Evolutionary conservation across 92 coral and sea anemone genomes (phyloP).

Genomic region (Scolanthus callimorphus): DNA sequence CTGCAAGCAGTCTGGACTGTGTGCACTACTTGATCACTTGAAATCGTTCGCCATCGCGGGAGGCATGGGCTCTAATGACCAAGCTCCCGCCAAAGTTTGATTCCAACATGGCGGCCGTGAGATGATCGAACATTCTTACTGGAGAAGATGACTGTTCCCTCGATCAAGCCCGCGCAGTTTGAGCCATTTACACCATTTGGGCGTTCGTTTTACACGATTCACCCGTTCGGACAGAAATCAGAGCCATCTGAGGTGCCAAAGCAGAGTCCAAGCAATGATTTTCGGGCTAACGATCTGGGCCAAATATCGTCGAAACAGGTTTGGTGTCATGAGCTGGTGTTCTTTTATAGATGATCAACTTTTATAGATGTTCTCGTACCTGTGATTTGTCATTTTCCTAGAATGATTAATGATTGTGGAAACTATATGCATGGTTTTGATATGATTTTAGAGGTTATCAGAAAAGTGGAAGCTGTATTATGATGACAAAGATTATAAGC

Average conservation of each 20-base stretch:
- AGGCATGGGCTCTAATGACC: background rate
- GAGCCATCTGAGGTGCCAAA: no score
- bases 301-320: no score
- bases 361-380: background rate
- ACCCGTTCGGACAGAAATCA: slow-evolving; percentile 34
- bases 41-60: background rate
- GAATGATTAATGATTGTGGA: no score
- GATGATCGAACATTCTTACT: background rate
- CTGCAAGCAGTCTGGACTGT: no score
- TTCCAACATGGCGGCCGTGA: slow-evolving; percentile 30
- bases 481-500: background rate
- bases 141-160: background rate
- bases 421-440: background rate
- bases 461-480: background rate
- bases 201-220: slow-evolving; percentile 27
- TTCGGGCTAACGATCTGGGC: no score
- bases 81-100: slow-evolving; percentile 24
- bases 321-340: background rate
- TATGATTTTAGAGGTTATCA: background rate
- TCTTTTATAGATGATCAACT: no score
- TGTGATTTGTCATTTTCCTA: no score
- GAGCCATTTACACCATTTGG: slow-evolving; percentile 64
- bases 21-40: no score
- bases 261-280: no score
- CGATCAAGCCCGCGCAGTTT: slow-evolving; percentile 36